Evolutionary conservation across 2,797 vertebrate species (phyloP).

Genomic region (Liparis tanakae): DNA sequence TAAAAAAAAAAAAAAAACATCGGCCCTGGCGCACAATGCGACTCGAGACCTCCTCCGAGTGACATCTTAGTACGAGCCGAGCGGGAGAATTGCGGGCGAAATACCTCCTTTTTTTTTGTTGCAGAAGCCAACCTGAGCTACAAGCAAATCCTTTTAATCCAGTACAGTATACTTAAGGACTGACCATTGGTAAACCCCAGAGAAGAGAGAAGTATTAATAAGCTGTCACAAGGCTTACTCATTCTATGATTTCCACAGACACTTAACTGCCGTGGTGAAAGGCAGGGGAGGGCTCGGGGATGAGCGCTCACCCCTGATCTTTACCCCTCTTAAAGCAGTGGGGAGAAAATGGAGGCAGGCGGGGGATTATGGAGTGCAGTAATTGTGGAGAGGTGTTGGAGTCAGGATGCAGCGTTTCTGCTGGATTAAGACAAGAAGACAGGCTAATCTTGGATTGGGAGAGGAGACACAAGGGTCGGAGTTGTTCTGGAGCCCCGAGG

Average conservation of each 20-base stretch:
- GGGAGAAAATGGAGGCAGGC: slow-evolving; percentile 83
- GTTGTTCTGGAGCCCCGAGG: slow-evolving; percentile 80
- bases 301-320: slow-evolving; percentile 86
- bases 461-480: slow-evolving; percentile 82
- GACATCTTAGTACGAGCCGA: slow-evolving; percentile 75
- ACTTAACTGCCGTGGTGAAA: slow-evolving; percentile 81
- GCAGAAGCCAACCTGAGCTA: slow-evolving; percentile 81
- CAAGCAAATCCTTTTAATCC: slow-evolving; percentile 88
- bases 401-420: slow-evolving; percentile 86
- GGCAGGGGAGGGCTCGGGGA: slow-evolving; percentile 77
- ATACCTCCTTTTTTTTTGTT: slow-evolving; percentile 72
- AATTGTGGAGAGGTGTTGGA: slow-evolving; percentile 88
- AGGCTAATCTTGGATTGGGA: slow-evolving; percentile 86
- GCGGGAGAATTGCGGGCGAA: slow-evolving; percentile 60
- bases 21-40: slow-evolving; percentile 70
- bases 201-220: slow-evolving; percentile 84
- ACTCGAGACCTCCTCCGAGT: slow-evolving; percentile 74
- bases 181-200: slow-evolving; percentile 82
- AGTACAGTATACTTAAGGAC: slow-evolving; percentile 85
- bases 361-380: slow-evolving; percentile 86
- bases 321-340: slow-evolving; percentile 83
- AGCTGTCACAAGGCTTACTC: slow-evolving; percentile 83
- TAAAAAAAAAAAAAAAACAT: slow-evolving; percentile 61
- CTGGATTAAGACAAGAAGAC: slow-evolving; percentile 88
- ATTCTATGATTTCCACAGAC: slow-evolving; percentile 82